A percentile compares a stretch with the other conserved stretches of the same genome.
Conservation (phyloP, 2,113 vertebrate genomes). For the Fregata magnificens region DNA sequence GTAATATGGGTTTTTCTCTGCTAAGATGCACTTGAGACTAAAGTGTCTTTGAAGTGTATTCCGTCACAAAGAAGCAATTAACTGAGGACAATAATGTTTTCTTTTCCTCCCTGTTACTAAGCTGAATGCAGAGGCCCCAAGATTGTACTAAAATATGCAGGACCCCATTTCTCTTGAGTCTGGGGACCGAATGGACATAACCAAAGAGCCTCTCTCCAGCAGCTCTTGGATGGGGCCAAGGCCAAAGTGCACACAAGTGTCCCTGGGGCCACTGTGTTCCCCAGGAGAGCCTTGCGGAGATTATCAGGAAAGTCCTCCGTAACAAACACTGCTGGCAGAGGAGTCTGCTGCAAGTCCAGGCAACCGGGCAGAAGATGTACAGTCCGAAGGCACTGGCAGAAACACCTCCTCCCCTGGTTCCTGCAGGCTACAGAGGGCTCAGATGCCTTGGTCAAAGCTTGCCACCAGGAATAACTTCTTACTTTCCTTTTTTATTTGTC, state of each 20-base stretch:
- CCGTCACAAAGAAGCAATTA: conserved; percentile 56
- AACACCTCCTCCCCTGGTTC: not conserved
- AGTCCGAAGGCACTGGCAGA: rapidly evolving
- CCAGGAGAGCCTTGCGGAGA: not conserved
- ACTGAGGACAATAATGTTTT: conserved; percentile 11
- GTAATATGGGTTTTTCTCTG: not conserved
- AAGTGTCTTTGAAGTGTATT: conserved; percentile 46
- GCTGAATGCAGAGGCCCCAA: not conserved
- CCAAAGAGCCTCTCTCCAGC: not conserved
- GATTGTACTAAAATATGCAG: not conserved
- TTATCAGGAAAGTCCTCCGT: not conserved
- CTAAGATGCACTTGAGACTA: conserved; percentile 35
- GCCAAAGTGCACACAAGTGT: not conserved
- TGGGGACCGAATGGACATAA: rapidly evolving
- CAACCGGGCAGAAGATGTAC: rapidly evolving
- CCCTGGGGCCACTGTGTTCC: not conserved
- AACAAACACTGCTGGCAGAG: not conserved
- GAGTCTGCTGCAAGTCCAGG: not conserved
- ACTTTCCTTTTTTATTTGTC: not conserved
- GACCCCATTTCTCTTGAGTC: rapidly evolving
- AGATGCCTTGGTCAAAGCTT: not conserved
- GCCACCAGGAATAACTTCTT: not conserved
- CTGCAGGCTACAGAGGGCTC: not conserved
- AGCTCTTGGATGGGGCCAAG: not conserved
- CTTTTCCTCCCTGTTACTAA: not conserved